These are phyloP conservation scores for Eupelmus urozonus DNA, from an alignment of 2,888 invertebrate species.

Conservation along the genomic window DNA sequence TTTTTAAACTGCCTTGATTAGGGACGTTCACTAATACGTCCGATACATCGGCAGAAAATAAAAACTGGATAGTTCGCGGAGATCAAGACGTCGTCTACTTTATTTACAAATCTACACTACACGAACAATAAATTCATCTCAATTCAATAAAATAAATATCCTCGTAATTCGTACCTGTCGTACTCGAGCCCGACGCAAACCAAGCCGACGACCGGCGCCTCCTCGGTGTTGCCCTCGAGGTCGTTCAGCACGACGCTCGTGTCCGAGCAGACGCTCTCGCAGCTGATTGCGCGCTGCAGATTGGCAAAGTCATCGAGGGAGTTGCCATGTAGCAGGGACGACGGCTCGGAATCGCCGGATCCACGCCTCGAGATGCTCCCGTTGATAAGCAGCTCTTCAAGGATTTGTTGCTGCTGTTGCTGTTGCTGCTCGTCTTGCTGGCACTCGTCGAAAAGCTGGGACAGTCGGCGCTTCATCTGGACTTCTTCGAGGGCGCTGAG, in stretches of 20 bases:
- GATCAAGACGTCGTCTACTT: no score
- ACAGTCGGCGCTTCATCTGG: constrained; percentile 69
- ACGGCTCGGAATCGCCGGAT: constrained; percentile 68
- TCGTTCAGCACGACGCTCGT: constrained; percentile 86
- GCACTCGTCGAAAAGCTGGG: constrained; percentile 65
- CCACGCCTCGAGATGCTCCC: constrained; percentile 64
- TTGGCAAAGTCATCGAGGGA: constrained; percentile 70
- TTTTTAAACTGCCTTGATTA: no score
- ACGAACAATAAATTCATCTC: no score
- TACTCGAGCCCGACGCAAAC: constrained; percentile 88
- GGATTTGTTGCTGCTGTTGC: not conserved
- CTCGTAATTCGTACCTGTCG: constrained; percentile 86
- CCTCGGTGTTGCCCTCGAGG: constrained; percentile 81
- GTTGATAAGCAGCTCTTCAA: constrained; percentile 19
- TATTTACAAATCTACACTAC: no score
- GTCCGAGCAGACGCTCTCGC: constrained; percentile 89
- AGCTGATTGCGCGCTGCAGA: constrained; percentile 85
- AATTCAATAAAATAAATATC: no score
- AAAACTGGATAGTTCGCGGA: no score
- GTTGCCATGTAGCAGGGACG: not conserved
- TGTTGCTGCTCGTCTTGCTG: not conserved
- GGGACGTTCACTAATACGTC: no score
- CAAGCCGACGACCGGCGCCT: constrained; percentile 85
- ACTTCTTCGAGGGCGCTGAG: constrained; percentile 71
- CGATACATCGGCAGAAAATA: no score